Percentiles rank a stretch among this genome's conserved stretches.
These are phyloP conservation scores for Epinotia ramella DNA, from an alignment of 2,888 invertebrate genomes.

Conservation along the genomic window DNA sequence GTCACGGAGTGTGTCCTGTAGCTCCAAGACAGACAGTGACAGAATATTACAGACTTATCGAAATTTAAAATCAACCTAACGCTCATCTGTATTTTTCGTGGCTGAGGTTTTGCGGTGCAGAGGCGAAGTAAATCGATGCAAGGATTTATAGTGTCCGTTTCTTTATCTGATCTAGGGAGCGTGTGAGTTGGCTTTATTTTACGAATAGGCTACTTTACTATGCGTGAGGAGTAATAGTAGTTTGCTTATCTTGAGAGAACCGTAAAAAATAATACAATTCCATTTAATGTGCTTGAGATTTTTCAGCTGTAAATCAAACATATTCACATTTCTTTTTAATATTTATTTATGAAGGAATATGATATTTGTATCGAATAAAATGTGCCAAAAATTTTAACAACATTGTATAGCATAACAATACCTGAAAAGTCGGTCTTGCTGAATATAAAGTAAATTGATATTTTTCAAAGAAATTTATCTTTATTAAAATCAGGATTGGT, in stretches of 20 bases:
- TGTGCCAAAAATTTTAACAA: no score
- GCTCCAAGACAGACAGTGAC: no score
- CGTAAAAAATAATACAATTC: background rate
- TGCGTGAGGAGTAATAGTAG: background rate
- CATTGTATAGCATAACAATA: no score
- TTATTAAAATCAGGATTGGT: no score
- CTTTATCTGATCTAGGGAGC: background rate
- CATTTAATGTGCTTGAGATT: background rate
- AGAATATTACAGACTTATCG: no score
- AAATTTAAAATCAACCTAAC: no score
- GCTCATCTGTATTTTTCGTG: background rate
- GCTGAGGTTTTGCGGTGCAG: background rate
- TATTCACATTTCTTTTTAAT: background rate
- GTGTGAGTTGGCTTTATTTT: constrained; percentile 1
- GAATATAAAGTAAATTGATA: no score
- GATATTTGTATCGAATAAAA: no score
- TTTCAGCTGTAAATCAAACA: background rate
- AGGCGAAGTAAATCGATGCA: background rate
- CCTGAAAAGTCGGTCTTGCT: no score
- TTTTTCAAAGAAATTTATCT: no score
- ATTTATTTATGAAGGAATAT: no score
- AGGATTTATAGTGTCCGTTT: background rate
- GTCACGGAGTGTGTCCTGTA: no score
- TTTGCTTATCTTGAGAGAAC: background rate
- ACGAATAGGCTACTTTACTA: background rate